phyloP scores from a whole-genome alignment of 2,113 vertebrate species.

The Chitala chitala region DNA sequence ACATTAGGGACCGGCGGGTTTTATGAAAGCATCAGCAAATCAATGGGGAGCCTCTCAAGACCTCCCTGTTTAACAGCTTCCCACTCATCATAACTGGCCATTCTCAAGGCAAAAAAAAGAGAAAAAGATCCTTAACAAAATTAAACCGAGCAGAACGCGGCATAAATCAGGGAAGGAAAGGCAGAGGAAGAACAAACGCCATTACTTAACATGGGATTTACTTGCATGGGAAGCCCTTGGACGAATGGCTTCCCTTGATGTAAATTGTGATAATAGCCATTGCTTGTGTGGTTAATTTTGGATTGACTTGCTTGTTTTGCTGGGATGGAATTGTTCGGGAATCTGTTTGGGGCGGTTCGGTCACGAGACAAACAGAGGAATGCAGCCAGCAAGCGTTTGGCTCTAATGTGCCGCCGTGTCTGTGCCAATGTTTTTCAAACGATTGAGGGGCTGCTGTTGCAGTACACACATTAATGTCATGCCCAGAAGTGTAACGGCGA shows the following conservation, averaged over 20 bases:
- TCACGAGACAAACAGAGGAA: background rate
- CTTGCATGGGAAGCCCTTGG: slow-evolving; percentile 45
- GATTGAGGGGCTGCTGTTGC: too few relatives aligned
- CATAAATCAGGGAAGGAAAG: slow-evolving; percentile 43
- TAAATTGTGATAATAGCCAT: slow-evolving; percentile 48
- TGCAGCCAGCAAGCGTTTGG: background rate
- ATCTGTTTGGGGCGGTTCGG: background rate
- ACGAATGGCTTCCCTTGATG: slow-evolving; percentile 47
- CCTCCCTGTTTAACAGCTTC: slow-evolving; percentile 56
- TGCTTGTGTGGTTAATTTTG: slow-evolving; percentile 28
- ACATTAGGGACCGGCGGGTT: slow-evolving; percentile 61
- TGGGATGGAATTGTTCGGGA: background rate
- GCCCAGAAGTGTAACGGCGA: too few relatives aligned
- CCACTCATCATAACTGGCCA: slow-evolving; percentile 46
- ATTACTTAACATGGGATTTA: slow-evolving; percentile 50
- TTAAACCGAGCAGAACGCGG: slow-evolving; percentile 31
- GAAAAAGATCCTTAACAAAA: slow-evolving; percentile 42
- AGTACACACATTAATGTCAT: too few relatives aligned
- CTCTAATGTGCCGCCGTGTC: background rate
- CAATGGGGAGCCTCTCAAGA: slow-evolving; percentile 56
- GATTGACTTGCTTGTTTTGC: background rate
- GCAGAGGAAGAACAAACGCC: slow-evolving; percentile 27
- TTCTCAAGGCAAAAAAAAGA: slow-evolving; percentile 24
- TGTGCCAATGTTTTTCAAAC: background rate
- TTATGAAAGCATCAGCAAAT: slow-evolving; percentile 56